Evolutionary conservation across 2,113 vertebrate species (phyloP).

Genomic region (Acanthisitta chloris): DNA sequence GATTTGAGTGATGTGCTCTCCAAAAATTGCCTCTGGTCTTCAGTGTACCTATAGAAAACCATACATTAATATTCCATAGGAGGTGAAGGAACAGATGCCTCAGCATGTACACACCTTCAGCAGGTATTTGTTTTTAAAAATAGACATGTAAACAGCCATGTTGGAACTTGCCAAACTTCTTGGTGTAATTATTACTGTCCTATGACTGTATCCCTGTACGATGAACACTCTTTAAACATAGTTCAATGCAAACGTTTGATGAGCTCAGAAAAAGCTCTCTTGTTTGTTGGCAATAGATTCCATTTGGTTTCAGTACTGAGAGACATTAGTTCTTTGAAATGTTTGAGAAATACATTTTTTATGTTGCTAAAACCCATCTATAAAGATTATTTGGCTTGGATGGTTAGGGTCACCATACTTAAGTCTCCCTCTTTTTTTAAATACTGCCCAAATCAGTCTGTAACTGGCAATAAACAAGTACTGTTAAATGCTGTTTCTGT

Average conservation of each 20-base stretch:
- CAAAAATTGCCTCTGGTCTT: not conserved
- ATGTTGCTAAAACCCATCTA: not conserved
- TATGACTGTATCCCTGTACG: not conserved
- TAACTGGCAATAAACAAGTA: not conserved
- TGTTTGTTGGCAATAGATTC: not conserved
- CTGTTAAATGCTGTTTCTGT: not conserved
- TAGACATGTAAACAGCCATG: not conserved
- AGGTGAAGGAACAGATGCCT: not conserved
- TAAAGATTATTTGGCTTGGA: not conserved
- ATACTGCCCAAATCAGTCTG: not conserved
- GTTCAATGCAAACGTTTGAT: not conserved
- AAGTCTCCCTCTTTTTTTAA: not conserved
- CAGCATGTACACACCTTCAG: not conserved
- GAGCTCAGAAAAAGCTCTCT: not conserved
- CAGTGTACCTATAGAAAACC: not conserved
- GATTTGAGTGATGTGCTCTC: not conserved
- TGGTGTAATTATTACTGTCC: not conserved
- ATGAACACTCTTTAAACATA: not conserved
- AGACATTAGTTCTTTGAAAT: not conserved
- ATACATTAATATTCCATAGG: not conserved
- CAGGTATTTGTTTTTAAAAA: constrained; percentile 45
- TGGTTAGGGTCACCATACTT: not conserved
- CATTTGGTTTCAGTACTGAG: not conserved
- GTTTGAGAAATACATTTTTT: not conserved
- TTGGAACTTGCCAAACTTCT: not conserved